Base-by-base conservation (phyloP, 2,113 vertebrate species). In the Notarius lentiginosus region DNA sequence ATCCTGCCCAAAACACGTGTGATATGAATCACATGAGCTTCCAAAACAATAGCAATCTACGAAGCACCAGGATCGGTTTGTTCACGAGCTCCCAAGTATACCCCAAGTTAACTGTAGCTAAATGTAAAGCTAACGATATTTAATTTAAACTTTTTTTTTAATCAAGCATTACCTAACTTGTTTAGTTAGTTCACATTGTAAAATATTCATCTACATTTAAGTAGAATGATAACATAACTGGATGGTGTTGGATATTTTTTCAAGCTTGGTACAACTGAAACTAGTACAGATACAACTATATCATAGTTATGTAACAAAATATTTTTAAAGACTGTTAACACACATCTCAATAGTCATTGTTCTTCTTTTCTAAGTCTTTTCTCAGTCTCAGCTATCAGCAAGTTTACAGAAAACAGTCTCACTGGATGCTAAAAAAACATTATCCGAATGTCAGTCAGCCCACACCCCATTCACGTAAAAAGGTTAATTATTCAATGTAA, bases 381-480 rank as follows among this genome's bases (percentile, higher is more conserved):
- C 47, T n/a, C 49, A 76, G 2, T 12, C 5, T 76, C 24, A n/a
- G 49, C 73, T 53, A 76, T 41, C 68, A 41, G 68, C 14, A 30
- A 8, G 68, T 41, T 70, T 70, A 70, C 15, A 70, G 47, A n/a
- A 76, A 76, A 76, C 73, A n/a, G 11, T n/a, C 49, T 53, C 49
- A n/a, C 22, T 53, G 22, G 22, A 53, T 76, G 49, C 10, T 6
- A 41, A 41, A 4, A 76, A 76, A n/a, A 76, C 49, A 51, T 1
- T 75, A 51, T n/a, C 47, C 12, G 73, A 51, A 53, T n/a, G 22
- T 76, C 24, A 76, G 20, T 53, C 47, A 76, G 49, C 47, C 73
- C 49, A 53, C 73, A 75, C 41, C 73, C 73, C 49, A 53, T 47
- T 76, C 73, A 76, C 47, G 73, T 76, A 53, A 76, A 76, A 76